phyloP scores from a whole-genome alignment of 2,113 vertebrate species.

The Jacana jacana region DNA sequence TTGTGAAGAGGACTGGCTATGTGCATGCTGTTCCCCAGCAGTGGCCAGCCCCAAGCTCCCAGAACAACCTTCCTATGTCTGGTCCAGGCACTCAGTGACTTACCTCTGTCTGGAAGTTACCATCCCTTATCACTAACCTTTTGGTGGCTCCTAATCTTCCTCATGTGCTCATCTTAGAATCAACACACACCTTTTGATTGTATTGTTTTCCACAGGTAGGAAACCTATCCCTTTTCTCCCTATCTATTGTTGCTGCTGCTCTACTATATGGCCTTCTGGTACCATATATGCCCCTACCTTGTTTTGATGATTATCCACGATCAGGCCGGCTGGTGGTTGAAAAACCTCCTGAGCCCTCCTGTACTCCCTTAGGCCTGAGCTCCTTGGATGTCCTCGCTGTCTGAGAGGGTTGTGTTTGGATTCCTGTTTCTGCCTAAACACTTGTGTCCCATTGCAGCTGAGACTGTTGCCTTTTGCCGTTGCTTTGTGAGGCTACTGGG shows the following conservation, averaged over 20 bases:
- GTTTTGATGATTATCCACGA: neutral
- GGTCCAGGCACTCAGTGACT: neutral
- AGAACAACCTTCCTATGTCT: neutral
- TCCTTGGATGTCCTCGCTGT: neutral
- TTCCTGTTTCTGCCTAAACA: neutral
- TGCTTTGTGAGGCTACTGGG: neutral
- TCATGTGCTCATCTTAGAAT: neutral
- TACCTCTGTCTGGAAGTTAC: neutral
- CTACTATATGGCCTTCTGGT: neutral
- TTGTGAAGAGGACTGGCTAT: neutral
- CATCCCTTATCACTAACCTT: neutral
- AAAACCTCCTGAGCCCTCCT: neutral
- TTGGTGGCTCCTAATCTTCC: neutral
- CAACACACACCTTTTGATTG: neutral
- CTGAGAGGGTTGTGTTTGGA: neutral
- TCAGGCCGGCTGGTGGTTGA: neutral
- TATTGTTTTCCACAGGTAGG: neutral
- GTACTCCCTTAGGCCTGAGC: neutral
- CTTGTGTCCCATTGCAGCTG: neutral
- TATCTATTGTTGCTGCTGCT: neutral
- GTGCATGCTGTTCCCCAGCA: neutral
- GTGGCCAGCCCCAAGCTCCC: accelerated
- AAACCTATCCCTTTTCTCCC: neutral
- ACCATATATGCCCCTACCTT: neutral
- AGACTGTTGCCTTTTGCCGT: neutral